Conservation (phyloP, 2,113 vertebrate genomes). For the Dendropsophus ebraccatus region DNA sequence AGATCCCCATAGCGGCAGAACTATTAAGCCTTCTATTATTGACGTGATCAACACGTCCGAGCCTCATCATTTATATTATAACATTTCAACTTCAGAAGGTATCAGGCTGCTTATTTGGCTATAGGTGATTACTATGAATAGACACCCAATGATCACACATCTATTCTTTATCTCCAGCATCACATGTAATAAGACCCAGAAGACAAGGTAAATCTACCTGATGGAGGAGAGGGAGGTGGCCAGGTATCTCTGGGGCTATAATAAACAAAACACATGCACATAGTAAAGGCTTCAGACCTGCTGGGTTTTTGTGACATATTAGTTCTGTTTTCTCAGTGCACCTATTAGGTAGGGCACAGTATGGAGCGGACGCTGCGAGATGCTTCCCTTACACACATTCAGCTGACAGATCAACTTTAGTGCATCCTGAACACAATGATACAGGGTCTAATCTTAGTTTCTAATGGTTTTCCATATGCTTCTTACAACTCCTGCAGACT, state of each 20-base stretch:
- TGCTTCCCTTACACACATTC: too few species aligned
- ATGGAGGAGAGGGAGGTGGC: neutral
- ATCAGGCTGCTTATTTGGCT: neutral
- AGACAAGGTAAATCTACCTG: neutral
- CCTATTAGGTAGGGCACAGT: too few species aligned
- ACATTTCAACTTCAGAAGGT: neutral
- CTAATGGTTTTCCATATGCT: neutral
- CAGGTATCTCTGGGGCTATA: slow-evolving; percentile 12
- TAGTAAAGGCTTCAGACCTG: neutral
- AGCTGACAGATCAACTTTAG: too few species aligned
- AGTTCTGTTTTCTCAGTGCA: too few species aligned
- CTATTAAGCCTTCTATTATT: too few species aligned
- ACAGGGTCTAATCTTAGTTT: neutral
- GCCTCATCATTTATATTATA: too few species aligned
- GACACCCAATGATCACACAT: neutral
- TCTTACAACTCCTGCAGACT: neutral
- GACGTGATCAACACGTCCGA: too few species aligned
- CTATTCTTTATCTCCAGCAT: neutral
- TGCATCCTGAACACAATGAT: too few species aligned
- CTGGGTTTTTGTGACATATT: too few species aligned
- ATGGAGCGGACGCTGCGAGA: too few species aligned
- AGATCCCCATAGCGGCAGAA: too few species aligned
- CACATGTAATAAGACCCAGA: slow-evolving; percentile 33
- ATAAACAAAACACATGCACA: neutral
- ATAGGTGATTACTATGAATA: neutral